A percentile compares a stretch with the other conserved stretches of the same genome.
Conservation (phyloP, 1,140 invertebrate species). For the Zaprionus davidi region DNA sequence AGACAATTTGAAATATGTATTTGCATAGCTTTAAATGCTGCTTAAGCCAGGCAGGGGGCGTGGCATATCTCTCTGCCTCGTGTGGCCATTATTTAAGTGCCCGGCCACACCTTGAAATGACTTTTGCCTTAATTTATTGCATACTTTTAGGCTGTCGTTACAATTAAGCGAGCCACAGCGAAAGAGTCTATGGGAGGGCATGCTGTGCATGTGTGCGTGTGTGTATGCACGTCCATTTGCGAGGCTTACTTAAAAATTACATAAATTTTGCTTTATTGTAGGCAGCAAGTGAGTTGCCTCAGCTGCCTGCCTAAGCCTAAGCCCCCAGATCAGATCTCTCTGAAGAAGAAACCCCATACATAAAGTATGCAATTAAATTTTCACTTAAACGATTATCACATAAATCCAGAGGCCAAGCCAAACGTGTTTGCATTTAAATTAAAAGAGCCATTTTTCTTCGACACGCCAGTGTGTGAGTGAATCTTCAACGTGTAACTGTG, state of each 20-base stretch:
- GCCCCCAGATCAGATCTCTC: slow-evolving; percentile 43
- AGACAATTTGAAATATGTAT: slow-evolving; percentile 70
- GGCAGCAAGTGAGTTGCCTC: neutral
- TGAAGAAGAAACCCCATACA: slow-evolving; percentile 73
- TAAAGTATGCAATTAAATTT: slow-evolving; percentile 84
- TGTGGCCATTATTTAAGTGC: slow-evolving; percentile 53
- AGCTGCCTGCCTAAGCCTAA: slow-evolving; percentile 40
- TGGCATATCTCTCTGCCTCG: slow-evolving; percentile 28
- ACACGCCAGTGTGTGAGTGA: slow-evolving; percentile 29
- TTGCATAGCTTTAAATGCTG: slow-evolving; percentile 57
- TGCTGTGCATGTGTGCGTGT: slow-evolving; percentile 6
- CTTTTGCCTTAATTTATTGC: slow-evolving; percentile 72
- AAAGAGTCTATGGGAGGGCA: neutral
- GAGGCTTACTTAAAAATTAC: slow-evolving; percentile 79
- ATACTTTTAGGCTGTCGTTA: slow-evolving; percentile 79
- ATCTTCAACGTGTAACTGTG: slow-evolving; percentile 6
- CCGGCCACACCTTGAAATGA: slow-evolving; percentile 50
- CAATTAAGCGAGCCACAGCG: slow-evolving; percentile 60
- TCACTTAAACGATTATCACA: slow-evolving; percentile 84
- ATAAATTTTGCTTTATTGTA: slow-evolving; percentile 79
- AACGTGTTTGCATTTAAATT: slow-evolving; percentile 84
- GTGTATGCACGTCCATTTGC: slow-evolving; percentile 38
- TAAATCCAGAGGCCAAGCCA: slow-evolving; percentile 78
- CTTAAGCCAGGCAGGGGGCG: slow-evolving; percentile 28
- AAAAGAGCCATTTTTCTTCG: slow-evolving; percentile 84